Evolutionary conservation across 1,140 invertebrate species (phyloP), one percentile per base, ranked within the genome.

Genomic region (Calliopsis andreniformis): DNA sequence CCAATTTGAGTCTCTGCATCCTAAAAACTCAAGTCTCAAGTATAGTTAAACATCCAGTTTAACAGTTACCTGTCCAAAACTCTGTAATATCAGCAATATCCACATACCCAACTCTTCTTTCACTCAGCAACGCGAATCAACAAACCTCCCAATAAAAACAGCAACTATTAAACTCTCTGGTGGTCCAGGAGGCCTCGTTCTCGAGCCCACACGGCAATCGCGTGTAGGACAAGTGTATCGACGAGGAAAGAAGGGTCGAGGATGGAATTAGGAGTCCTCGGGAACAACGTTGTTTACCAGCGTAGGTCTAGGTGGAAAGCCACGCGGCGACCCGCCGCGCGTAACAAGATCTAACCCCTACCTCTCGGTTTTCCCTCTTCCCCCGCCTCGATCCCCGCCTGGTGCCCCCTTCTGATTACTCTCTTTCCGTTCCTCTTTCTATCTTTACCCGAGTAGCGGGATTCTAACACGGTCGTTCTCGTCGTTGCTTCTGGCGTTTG

Each of bases 271-370:
- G 53, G 67, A 18, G 39, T 45, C 25, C 53, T 30, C 67, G 63
- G 16, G n/a, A n/a, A 12, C 63, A 35, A 16, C 66, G 30, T 23
- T 49, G 23, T 63, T 25, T 62, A 55, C 25, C 20, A 58, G 45
- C 49, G 66, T 53, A 53, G 39, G 35, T 73, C 45, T 70, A 55
- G 61, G 58, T 75, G 61, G 62, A 49, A 67, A 72, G 73, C 64
- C 56, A 66, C 73, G 75, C 68, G 47, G 63, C 35, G 39, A 61
- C 42, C 61, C 53, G n/a, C n/a, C n/a, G n/a, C n/a, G 67, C 64
- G 69, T 83, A 83, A 84, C 72, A 64, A 82, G 64, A 78, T 82
- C 76, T 83, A 75, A 75, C 64, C 63, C 71, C 64, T 68, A 47
- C 79, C 75, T 64, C 71, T 20, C 28, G n/a, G 10, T 39, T 67